These are phyloP conservation scores for Bombus consobrinus DNA, from an alignment of 1,140 invertebrate species.

Conservation along the genomic window DNA sequence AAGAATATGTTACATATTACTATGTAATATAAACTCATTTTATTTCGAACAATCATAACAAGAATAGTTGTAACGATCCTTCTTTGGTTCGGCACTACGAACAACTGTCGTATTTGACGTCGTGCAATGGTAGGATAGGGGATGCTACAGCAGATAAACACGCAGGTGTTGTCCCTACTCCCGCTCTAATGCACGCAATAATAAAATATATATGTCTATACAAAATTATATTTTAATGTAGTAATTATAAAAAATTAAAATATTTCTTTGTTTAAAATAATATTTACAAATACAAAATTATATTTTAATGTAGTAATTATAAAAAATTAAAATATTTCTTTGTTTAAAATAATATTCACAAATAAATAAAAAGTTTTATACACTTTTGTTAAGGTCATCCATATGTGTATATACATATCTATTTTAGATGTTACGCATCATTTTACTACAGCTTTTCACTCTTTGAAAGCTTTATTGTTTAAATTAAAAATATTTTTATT, in stretches of 20 bases:
- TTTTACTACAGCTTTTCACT: not conserved
- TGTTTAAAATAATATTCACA: not conserved
- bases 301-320: not conserved
- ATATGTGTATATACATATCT: not conserved
- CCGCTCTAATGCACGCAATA: conserved; percentile 14
- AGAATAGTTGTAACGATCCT: conserved; percentile 49
- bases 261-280: not conserved
- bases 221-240: not conserved
- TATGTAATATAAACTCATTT: not conserved
- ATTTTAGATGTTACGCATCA: not conserved
- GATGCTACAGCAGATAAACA: conserved; percentile 62
- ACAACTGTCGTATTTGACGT: conserved; percentile 71
- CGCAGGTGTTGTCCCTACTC: conserved; percentile 71
- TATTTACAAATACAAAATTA: conserved; percentile 9
- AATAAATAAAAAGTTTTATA: not conserved
- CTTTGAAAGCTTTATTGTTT: not conserved
- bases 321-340: not conserved
- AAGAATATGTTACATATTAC: not conserved
- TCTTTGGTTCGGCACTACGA: conserved; percentile 50
- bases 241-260: not conserved
- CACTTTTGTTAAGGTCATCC: not conserved
- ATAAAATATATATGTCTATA: conserved; percentile 7
- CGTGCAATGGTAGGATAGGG: conserved; percentile 43
- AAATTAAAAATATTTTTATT: not conserved
- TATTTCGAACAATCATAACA: not conserved